Conservation (phyloP, 2,888 invertebrate genomes). For the Acrocyrtus sp. region DNA sequence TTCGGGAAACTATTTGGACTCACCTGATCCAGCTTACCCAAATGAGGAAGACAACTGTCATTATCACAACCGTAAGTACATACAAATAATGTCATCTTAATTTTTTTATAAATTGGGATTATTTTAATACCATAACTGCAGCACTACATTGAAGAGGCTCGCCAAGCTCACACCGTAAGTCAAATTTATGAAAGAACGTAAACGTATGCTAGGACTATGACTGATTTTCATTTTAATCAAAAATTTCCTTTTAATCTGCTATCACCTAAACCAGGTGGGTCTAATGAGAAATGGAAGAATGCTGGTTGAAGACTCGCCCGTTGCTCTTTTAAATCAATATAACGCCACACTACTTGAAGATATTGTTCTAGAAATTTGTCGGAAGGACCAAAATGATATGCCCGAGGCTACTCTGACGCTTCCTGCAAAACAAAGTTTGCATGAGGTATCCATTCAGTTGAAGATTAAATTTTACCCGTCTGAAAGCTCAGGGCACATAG, state of each 20-base stretch:
- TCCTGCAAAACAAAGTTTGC: constrained; percentile 5
- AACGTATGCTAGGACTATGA: too few relatives aligned
- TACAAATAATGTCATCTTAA: too few relatives aligned
- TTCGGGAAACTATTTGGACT: constrained; percentile 79
- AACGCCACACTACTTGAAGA: constrained; percentile 50
- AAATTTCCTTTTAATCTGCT: too few relatives aligned
- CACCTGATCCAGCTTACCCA: constrained; percentile 90
- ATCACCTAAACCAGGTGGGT: too few relatives aligned
- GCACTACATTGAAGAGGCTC: too few relatives aligned
- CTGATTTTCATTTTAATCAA: too few relatives aligned
- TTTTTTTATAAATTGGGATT: too few relatives aligned
- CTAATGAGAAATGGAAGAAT: constrained; percentile 58
- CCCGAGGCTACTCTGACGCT: not conserved
- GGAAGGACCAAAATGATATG: constrained; percentile 26
- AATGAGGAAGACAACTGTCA: constrained; percentile 90
- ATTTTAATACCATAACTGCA: too few relatives aligned
- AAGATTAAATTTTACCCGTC: not conserved
- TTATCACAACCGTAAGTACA: constrained; percentile 80
- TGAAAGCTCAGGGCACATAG: too few relatives aligned
- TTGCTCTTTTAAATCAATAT: constrained; percentile 23
- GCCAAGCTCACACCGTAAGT: too few relatives aligned
- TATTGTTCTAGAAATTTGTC: constrained; percentile 53
- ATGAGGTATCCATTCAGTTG: constrained; percentile 6
- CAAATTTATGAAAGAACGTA: too few relatives aligned
- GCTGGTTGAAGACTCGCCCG: constrained; percentile 48